Evolutionary conservation across 2,888 invertebrate genomes (phyloP).

Genomic region (Acanthosepion esculentum): DNA sequence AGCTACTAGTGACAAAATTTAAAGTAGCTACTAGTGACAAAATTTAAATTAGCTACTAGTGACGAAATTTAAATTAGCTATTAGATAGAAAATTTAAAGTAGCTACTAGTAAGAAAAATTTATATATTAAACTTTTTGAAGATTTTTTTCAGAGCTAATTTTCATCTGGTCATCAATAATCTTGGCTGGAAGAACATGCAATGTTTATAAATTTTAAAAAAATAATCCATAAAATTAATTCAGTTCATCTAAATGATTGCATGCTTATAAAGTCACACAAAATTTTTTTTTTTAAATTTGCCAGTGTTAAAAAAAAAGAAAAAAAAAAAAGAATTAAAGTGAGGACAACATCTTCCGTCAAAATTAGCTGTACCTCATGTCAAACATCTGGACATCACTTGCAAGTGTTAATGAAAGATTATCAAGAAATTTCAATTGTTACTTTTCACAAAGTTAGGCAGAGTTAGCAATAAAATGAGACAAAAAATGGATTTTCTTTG

Average conservation of each 20-base stretch:
- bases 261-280: neutral
- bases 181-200: neutral
- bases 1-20: too few relatives aligned
- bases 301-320: neutral
- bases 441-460: neutral
- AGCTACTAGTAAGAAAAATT: too few relatives aligned
- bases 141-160: neutral
- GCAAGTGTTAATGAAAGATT: slow-evolving; percentile 21
- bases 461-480: neutral
- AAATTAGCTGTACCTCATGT: neutral
- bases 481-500: neutral
- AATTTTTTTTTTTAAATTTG: neutral
- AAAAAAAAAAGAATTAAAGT: neutral
- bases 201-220: neutral
- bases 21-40: too few relatives aligned
- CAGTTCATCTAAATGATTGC: neutral
- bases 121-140: neutral
- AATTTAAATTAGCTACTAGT: neutral
- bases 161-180: neutral
- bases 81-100: neutral
- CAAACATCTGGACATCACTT: neutral
- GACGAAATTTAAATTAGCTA: neutral
- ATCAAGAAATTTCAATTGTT: neutral
- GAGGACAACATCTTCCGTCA: neutral
- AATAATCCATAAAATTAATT: neutral